Evolutionary conservation across 2,888 invertebrate genomes (phyloP), one percentile per base, ranked within the genome.

Genomic region (Agrochola litura): DNA sequence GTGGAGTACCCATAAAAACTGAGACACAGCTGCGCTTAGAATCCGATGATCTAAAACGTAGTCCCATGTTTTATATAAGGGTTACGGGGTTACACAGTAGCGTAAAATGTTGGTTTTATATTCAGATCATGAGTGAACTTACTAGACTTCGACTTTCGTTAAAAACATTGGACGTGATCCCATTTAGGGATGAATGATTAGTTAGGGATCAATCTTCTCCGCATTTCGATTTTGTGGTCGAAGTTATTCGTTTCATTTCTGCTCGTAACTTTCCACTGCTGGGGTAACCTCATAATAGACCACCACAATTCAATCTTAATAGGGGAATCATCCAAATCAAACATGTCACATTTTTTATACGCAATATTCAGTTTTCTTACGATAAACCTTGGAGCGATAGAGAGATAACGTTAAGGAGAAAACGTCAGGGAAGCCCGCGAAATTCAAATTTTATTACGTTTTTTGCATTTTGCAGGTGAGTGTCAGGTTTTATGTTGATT

Each of bases 1-100:
- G 66, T 30, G 49, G 25, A 69, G 46, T 46, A 54, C 14, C 37
- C 58, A 72, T 72, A 76, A 83, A 81, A 78, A 74, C 54, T n/a
- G 54, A 80, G 70, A 22, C 73, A 30, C 86, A 87, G 86, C 82
- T 86, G 86, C 14, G 86, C 54, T 71, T 58, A 76, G 72, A 73
- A 52, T 69, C 64, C 37, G 25, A 58, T 70, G 43, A 68, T 73
- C 65, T 79, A 72, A 80, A 71, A 77, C 80, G 63, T 66, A 68
- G 12, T 25, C 54, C 9, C 6, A 71, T 54, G 70, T 78, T 83
- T 79, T 77, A 56, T 76, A 22, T 54, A 67, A 41, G 49, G 71
- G 46, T 54, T 56, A 54, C 22, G 4, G 12, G 6, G 25, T 56
- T 37, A 43, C 37, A 60, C 46, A 30, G 25, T 61, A 49, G 58